Base-by-base conservation (phyloP, 2,113 vertebrate genomes). In the Chrysochloris asiatica region DNA sequence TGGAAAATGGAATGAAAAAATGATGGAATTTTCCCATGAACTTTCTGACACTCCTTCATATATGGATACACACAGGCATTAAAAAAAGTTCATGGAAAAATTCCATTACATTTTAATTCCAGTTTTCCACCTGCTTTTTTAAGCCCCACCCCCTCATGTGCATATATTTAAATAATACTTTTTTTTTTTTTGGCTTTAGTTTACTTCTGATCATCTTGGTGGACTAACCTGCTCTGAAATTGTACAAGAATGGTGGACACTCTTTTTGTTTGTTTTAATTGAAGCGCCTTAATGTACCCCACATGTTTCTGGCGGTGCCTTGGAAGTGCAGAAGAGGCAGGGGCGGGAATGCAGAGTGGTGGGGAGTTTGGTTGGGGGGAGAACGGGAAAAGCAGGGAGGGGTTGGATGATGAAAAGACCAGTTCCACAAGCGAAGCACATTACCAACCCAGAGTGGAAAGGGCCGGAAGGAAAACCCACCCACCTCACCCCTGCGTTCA, bases 381-480 rank as follows among this genome's bases (percentile, higher is more conserved):
- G 43, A 41, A 24, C n/a, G 81, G 72, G 47, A n/a, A 4, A 28
- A 38, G 69, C 22, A 91, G 92, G 96, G 94, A 95, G 91, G 96
- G 93, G 93, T 47, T 86, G 96, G 96, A 96, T 96, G 97, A 98
- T 98, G 97, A 98, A 98, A 98, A 97, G 97, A 96, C 92, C 97
- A 96, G 97, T 96, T 96, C 97, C 96, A 97, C 95, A 97, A 97
- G 96, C 52, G 91, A 96, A 97, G 96, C 95, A 90, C 97, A 97
- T 98, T 98, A 97, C 97, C 97, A 96, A 96, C 93, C 96, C 91
- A 61, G 96, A 94, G 93, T 96, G 97, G 96, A 98, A 97, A 97
- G 96, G 97, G 97, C 98, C 98, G 98, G 99, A 99, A 99, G 98
- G 99, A 99, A 99, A 99, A 99, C 98, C 98, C 98, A 98, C 98